Conservation (phyloP, 2,888 invertebrate species). For the Amorpha juglandis region DNA sequence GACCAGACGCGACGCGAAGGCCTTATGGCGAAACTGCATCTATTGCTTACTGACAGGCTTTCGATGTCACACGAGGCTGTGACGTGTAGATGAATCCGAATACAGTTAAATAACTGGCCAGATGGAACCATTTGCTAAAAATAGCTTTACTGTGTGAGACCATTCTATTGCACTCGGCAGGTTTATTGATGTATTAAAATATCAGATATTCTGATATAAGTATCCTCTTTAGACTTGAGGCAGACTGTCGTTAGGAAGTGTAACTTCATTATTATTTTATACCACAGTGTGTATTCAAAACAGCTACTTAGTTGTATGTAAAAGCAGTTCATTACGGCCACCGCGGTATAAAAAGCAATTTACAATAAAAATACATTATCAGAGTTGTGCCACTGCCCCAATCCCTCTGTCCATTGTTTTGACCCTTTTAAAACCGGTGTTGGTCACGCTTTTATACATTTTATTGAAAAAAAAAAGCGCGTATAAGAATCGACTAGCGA, state of each 20-base stretch:
- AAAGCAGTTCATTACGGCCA: background rate
- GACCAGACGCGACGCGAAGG: background rate
- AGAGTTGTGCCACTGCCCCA: background rate
- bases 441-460: background rate
- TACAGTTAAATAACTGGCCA: background rate
- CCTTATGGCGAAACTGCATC: constrained; percentile 11
- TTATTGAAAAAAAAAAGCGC: background rate
- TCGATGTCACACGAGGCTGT: background rate
- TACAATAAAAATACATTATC: background rate
- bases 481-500: background rate
- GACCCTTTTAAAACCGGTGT: background rate
- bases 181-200: too few relatives aligned
- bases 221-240: too few relatives aligned
- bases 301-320: background rate
- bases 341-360: background rate
- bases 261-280: too few relatives aligned
- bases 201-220: too few relatives aligned
- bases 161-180: too few relatives aligned
- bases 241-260: too few relatives aligned
- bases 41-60: background rate
- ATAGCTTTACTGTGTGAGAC: too few relatives aligned
- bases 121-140: too few relatives aligned
- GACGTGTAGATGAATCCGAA: background rate
- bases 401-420: background rate
- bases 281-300: background rate